phyloP scores from a whole-genome alignment of 1,140 invertebrate species.

The Brachionus asplanchnoidis region DNA sequence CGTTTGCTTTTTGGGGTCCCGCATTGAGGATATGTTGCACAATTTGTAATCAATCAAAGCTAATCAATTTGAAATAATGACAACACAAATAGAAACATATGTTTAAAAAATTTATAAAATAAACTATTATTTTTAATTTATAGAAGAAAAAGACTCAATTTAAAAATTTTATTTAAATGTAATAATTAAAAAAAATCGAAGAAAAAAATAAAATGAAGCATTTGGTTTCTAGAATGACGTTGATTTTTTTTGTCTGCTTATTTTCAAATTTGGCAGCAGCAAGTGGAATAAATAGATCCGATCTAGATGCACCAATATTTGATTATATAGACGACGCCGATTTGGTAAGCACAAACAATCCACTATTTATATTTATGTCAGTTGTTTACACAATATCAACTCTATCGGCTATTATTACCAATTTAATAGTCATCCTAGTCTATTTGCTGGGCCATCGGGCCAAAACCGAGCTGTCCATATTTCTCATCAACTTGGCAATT shows the following conservation, averaged over 20 bases:
- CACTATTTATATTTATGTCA: conserved; percentile 34
- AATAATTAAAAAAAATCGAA: neutral
- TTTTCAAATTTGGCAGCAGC: neutral
- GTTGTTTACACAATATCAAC: conserved; percentile 39
- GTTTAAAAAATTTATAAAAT: neutral
- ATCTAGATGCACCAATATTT: neutral
- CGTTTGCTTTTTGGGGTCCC: neutral
- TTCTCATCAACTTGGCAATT: conserved; percentile 30
- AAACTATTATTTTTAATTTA: neutral
- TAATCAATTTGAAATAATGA: neutral
- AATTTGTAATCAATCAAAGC: conserved; percentile 6
- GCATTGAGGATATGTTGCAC: neutral
- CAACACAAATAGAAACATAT: neutral
- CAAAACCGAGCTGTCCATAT: conserved; percentile 30
- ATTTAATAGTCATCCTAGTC: conserved; percentile 30
- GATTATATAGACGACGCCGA: neutral
- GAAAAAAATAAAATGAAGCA: neutral
- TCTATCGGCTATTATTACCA: conserved; percentile 33
- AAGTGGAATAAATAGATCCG: neutral
- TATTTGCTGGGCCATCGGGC: conserved; percentile 3
- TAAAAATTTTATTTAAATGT: neutral
- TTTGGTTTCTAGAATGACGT: neutral
- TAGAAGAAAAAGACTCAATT: neutral
- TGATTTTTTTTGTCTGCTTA: neutral
- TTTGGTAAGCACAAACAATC: neutral